Percentiles rank a stretch among this genome's conserved stretches.
phyloP scores from a whole-genome alignment of 2,888 invertebrate genomes.

The Congeria kusceri region DNA sequence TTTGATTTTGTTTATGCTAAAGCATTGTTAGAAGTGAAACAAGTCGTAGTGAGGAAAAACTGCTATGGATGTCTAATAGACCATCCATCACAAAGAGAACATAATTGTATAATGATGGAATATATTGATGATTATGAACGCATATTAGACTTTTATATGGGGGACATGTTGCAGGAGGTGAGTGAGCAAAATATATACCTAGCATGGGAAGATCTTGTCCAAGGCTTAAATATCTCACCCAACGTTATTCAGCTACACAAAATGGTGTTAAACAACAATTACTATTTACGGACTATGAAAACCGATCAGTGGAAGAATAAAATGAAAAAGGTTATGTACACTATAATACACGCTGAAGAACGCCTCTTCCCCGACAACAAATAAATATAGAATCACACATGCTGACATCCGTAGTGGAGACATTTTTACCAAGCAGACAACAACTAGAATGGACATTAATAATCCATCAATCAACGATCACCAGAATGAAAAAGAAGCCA shows the following conservation, averaged over 20 bases:
- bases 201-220: too few species aligned
- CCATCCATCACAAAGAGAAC: slow-evolving; percentile 26
- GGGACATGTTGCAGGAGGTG: too few species aligned
- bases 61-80: slow-evolving; percentile 20
- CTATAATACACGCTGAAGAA: slow-evolving; percentile 7
- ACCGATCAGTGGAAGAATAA: slow-evolving; percentile 17
- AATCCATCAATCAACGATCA: too few species aligned
- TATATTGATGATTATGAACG: background rate
- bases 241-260: slow-evolving; percentile 1
- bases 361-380: too few species aligned
- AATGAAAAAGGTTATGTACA: slow-evolving; percentile 18
- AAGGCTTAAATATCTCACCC: too few species aligned
- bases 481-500: background rate
- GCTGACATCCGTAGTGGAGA: too few species aligned
- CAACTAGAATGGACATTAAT: too few species aligned
- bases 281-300: slow-evolving; percentile 27
- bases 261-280: slow-evolving; percentile 13
- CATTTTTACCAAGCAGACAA: too few species aligned
- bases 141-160: background rate
- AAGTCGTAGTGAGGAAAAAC: background rate
- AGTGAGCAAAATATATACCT: too few species aligned
- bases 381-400: too few species aligned
- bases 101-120: slow-evolving; percentile 8
- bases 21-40: background rate
- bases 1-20: too few species aligned